Percentiles rank a stretch among this genome's conserved stretches.
Conservation (phyloP, 1,140 invertebrate species). For the Panagrolaimus sp. region DNA sequence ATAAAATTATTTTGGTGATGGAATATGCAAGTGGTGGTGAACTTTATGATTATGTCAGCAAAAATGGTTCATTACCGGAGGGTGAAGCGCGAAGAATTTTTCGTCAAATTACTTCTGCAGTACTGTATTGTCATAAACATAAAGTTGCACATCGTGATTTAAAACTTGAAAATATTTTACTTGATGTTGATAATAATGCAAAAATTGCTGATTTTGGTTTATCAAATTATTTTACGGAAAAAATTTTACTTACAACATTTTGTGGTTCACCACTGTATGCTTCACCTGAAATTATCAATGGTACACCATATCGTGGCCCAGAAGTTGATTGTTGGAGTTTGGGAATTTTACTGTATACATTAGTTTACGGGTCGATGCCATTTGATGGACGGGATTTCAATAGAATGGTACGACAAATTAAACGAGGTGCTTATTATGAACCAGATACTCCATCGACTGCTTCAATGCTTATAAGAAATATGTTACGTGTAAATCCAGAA, state of each 20-base stretch:
- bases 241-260: conserved; percentile 77
- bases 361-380: conserved; percentile 98
- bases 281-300: conserved; percentile 96
- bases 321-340: conserved; percentile 82
- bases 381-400: conserved; percentile 98
- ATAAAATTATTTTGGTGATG: conserved; percentile 89
- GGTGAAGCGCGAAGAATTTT: conserved; percentile 89
- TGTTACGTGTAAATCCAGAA: conserved; percentile 83
- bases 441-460: conserved; percentile 86
- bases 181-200: conserved; percentile 89
- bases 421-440: conserved; percentile 91
- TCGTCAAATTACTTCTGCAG: conserved; percentile 90
- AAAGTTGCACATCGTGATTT: conserved; percentile 79
- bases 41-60: conserved; percentile 93
- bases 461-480: conserved; percentile 83
- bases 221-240: conserved; percentile 91
- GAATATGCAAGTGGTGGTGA: conserved; percentile 97
- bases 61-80: conserved; percentile 80
- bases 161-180: conserved; percentile 94
- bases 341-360: conserved; percentile 89
- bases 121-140: conserved; percentile 92
- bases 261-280: conserved; percentile 96
- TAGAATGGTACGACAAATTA: conserved; percentile 89
- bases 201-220: conserved; percentile 99
- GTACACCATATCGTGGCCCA: conserved; percentile 63